A percentile compares a stretch with the other conserved stretches of the same genome.
Conservation (phyloP, 2,797 vertebrate genomes). For the Crax fasciolata region DNA sequence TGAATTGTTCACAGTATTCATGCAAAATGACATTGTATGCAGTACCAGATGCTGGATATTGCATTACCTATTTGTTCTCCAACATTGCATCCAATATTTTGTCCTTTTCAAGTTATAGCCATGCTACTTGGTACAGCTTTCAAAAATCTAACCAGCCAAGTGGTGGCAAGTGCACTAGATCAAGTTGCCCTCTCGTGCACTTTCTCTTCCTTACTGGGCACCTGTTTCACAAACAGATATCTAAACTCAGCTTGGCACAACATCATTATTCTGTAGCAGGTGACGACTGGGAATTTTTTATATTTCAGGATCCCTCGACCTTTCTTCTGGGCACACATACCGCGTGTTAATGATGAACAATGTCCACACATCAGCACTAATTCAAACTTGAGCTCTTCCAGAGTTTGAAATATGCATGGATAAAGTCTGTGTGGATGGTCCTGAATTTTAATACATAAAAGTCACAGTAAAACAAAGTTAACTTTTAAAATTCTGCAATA, state of each 20-base stretch:
- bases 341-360: constrained; percentile 78
- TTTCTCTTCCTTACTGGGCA: not conserved
- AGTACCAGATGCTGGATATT: not conserved
- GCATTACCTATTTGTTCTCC: not conserved
- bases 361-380: constrained; percentile 80
- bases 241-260: constrained; percentile 6
- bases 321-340: constrained; percentile 76
- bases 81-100: not conserved
- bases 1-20: not conserved
- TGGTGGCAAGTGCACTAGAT: not conserved
- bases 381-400: constrained; percentile 78
- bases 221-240: constrained; percentile 13
- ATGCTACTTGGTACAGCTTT: not conserved
- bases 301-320: constrained; percentile 73
- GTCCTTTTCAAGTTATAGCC: not conserved
- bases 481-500: constrained; percentile 77
- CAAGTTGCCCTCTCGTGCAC: not conserved
- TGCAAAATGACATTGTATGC: not conserved
- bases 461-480: constrained; percentile 79
- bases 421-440: constrained; percentile 73
- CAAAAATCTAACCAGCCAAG: not conserved
- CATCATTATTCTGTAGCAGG: constrained; percentile 59
- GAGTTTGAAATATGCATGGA: constrained; percentile 80
- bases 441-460: constrained; percentile 79
- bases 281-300: constrained; percentile 51